phyloP scores from a whole-genome alignment of 2,113 vertebrate species.

The Phoxinus phoxinus region DNA sequence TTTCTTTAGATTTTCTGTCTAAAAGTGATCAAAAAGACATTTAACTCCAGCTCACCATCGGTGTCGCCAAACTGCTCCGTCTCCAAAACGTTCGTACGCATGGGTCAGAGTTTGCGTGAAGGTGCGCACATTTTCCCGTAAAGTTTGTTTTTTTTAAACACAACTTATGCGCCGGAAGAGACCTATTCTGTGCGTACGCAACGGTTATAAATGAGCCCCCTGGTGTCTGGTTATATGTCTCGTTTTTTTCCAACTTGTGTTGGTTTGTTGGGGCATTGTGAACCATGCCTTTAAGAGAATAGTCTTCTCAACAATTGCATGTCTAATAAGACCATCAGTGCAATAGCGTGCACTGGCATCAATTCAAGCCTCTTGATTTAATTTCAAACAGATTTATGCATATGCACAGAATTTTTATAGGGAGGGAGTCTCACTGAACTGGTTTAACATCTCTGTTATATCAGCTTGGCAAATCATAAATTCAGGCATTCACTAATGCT shows the following conservation, averaged over 20 bases:
- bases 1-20: too few species aligned
- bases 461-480: constrained; percentile 35
- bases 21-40: too few species aligned
- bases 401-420: constrained; percentile 24
- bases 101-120: too few species aligned
- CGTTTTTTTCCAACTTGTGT: not conserved
- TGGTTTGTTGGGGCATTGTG: not conserved
- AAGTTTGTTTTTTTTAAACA: too few species aligned
- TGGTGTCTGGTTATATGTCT: too few species aligned
- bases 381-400: constrained; percentile 46
- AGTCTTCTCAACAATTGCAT: constrained; percentile 28
- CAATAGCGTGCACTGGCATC: constrained; percentile 35
- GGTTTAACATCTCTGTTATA: constrained; percentile 28
- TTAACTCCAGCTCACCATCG: too few species aligned
- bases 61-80: too few species aligned
- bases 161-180: too few species aligned
- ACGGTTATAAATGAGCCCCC: too few species aligned
- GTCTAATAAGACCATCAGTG: constrained; percentile 39
- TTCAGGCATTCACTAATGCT: not conserved
- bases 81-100: too few species aligned
- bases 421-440: not conserved
- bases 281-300: constrained; percentile 30
- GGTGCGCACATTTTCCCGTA: too few species aligned
- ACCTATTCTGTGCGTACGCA: too few species aligned
- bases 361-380: constrained; percentile 11